Percentiles rank a stretch among this genome's conserved stretches.
Conservation (phyloP, 2,888 invertebrate species). For the Galeruca laticollis region DNA sequence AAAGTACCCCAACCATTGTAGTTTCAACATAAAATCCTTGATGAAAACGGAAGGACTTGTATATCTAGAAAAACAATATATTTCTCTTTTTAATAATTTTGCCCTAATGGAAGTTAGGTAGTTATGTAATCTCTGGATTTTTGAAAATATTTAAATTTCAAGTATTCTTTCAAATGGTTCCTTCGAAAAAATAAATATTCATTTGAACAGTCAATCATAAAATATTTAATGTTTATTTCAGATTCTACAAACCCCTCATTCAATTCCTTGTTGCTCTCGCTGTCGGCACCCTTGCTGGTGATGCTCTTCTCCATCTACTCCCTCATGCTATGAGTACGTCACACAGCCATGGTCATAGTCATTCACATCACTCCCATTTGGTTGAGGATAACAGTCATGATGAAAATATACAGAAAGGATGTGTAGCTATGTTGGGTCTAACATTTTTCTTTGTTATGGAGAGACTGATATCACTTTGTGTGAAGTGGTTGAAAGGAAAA, state of each 20-base stretch:
- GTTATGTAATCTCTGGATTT: no score
- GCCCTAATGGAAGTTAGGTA: no score
- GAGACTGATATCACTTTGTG: constrained; percentile 81
- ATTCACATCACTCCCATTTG: constrained; percentile 59
- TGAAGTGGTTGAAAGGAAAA: constrained; percentile 83
- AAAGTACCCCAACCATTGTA: no score
- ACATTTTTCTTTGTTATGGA: constrained; percentile 93
- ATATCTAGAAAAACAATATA: no score
- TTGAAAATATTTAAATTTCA: no score
- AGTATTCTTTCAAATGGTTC: no score
- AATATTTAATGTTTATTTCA: no score
- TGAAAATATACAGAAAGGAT: constrained; percentile 86
- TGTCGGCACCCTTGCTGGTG: constrained; percentile 82
- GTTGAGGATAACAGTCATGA: constrained; percentile 68
- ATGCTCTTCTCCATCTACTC: constrained; percentile 90
- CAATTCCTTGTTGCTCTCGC: constrained; percentile 95
- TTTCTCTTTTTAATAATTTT: no score
- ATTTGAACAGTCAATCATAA: no score
- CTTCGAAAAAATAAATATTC: no score
- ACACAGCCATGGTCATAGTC: constrained; percentile 57
- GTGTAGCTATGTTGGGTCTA: constrained; percentile 85
- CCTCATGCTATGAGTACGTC: constrained; percentile 79
- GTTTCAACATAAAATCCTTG: no score
- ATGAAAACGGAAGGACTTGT: no score
- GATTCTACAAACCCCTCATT: constrained; percentile 88